Percentiles rank a stretch among this genome's conserved stretches.
phyloP scores from a whole-genome alignment of 2,888 invertebrate species.

The Agrypnus murinus region DNA sequence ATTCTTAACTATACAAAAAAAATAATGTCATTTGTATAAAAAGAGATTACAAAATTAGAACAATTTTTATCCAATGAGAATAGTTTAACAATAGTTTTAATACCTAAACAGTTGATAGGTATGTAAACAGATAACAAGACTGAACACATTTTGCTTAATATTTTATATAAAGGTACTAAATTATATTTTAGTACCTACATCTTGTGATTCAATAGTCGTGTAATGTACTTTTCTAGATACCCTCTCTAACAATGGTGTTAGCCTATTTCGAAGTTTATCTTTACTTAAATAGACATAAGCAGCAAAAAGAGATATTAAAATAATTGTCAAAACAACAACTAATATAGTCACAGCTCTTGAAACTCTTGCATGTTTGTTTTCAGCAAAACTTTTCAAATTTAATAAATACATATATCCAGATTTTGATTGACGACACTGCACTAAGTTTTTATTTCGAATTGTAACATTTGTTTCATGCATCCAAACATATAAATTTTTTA shows the following conservation, averaged over 20 bases:
- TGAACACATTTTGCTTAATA: constrained; percentile 23
- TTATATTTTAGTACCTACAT: constrained; percentile 60
- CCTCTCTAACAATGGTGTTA: constrained; percentile 78
- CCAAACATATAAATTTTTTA: constrained; percentile 78
- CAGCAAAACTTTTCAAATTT: constrained; percentile 65
- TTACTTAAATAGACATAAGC: constrained; percentile 78
- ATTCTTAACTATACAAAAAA: not conserved
- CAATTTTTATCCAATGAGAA: no score
- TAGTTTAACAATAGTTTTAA: no score
- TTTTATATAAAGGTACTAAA: not conserved
- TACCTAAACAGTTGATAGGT: no score
- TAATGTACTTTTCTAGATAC: constrained; percentile 83
- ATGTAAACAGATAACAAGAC: not conserved
- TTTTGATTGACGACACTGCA: constrained; percentile 72
- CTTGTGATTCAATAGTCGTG: constrained; percentile 77
- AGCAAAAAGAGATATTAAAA: constrained; percentile 74
- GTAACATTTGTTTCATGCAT: constrained; percentile 76
- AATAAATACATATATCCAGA: constrained; percentile 63
- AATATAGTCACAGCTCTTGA: constrained; percentile 71
- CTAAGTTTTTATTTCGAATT: constrained; percentile 74
- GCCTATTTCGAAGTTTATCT: constrained; percentile 74
- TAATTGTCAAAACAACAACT: constrained; percentile 73
- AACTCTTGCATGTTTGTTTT: constrained; percentile 64
- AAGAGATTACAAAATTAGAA: no score
- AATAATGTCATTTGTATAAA: no score